These are phyloP conservation scores for Trissonchulus latispiculum DNA, from an alignment of 2,888 invertebrate genomes.

Conservation along the genomic window DNA sequence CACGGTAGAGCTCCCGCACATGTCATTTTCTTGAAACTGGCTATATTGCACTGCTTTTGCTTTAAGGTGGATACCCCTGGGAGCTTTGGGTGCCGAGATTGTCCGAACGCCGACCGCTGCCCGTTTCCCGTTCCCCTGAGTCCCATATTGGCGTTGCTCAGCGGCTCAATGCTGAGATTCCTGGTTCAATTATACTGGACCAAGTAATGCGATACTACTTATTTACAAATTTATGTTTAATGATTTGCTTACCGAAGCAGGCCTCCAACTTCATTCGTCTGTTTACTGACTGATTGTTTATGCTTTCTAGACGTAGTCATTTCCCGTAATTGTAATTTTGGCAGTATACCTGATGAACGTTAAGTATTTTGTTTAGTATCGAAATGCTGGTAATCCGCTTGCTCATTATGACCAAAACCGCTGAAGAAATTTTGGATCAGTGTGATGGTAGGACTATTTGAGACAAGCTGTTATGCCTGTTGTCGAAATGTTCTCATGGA, in stretches of 20 bases:
- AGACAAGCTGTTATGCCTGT: no score
- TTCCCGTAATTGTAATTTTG: no score
- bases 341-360: no score
- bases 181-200: conserved; percentile 80
- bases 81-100: conserved; percentile 84
- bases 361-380: conserved; percentile 57
- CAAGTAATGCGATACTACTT: no score
- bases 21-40: no score
- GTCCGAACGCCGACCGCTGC: conserved; percentile 89
- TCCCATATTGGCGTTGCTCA: conserved; percentile 81
- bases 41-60: neutral
- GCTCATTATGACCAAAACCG: conserved; percentile 96
- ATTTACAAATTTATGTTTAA: no score
- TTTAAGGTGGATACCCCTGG: conserved; percentile 61
- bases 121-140: conserved; percentile 70
- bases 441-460: conserved; percentile 57
- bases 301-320: no score
- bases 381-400: conserved; percentile 84
- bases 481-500: no score
- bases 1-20: no score
- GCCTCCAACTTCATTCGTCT: no score
- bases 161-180: conserved; percentile 68
- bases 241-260: no score
- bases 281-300: no score
- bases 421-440: conserved; percentile 77